Base-by-base conservation (phyloP, 2,113 vertebrate species). In the Paramisgurnus dabryanus region DNA sequence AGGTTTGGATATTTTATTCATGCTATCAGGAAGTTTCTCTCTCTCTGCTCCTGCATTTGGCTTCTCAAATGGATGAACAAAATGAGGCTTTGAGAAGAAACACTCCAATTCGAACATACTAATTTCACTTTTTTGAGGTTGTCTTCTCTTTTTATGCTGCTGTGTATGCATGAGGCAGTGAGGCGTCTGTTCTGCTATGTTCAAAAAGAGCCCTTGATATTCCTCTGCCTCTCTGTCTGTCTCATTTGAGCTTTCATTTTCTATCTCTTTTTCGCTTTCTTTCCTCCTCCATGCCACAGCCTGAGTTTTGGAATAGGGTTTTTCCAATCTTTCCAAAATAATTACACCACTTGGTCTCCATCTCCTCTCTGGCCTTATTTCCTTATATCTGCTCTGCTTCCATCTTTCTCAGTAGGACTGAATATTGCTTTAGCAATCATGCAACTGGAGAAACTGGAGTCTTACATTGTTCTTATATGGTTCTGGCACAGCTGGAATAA, bases 1-100 rank as follows among this genome's bases (percentile, higher is more conserved):
- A 34, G n/a, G 57, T 47, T 11, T 22, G 17, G 15, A 87, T 89
- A 86, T 88, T 89, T 89, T 88, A 88, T 89, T 89, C 83, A 89
- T 86, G 82, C 6, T 43, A 27, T 70, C 47, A 76, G 41, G 68
- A 60, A 40, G 66, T 13, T 43, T 70, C 50, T 43, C 65, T 63
- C 34, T 47, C 53, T 45, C 34, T 74, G 47, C 41, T 39, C 64
- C 70, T 68, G 55, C 57, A 40, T 58, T 76, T 34, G n/a, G 18
- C 66, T 80, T 49, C 60, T 63, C 78, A 77, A 77, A 77, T 66
- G 75, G 63, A 76, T 76, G 73, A 76, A 64, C 43, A 76, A 76
- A 45, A 76, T 76, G 60, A 76, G 73, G 55, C 58, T 75, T 61
- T 75, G 72, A 65, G 63, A 65, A 66, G 75, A 65, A 65, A 77